A percentile compares a stretch with the other conserved stretches of the same genome.
These are phyloP conservation scores for Conus ventricosus DNA, from an alignment of 1,140 invertebrate genomes.

Conservation along the genomic window DNA sequence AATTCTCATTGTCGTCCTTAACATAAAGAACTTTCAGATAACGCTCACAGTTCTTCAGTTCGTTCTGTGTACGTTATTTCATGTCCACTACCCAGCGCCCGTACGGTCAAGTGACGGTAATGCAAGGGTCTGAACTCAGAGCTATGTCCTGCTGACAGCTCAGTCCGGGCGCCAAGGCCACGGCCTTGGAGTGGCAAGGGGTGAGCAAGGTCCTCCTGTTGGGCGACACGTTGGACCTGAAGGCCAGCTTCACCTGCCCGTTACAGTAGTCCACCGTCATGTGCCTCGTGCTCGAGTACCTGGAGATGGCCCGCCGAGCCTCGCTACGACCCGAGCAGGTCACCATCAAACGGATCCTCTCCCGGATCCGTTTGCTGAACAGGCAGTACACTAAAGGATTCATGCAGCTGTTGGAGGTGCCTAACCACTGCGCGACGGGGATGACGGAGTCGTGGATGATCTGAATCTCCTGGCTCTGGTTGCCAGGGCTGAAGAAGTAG, in stretches of 20 bases:
- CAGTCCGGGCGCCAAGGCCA: neutral
- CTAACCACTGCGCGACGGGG: conserved; percentile 96
- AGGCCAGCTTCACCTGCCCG: conserved; percentile 47
- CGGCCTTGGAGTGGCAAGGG: neutral
- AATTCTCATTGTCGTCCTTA: too few species aligned
- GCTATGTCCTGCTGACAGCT: too few species aligned
- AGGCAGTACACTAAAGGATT: conserved; percentile 98
- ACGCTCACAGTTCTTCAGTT: too few species aligned
- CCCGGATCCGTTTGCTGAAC: conserved; percentile 96
- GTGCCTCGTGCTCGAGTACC: conserved; percentile 50
- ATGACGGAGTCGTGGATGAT: conserved; percentile 86
- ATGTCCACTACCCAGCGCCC: neutral
- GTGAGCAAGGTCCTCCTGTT: conserved; percentile 6
- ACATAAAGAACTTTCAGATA: too few species aligned
- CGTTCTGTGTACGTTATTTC: too few species aligned
- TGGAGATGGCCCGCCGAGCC: conserved; percentile 30
- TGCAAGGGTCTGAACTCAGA: neutral
- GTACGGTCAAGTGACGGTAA: neutral
- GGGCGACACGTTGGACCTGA: conserved; percentile 26
- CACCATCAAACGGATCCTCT: conserved; percentile 81
- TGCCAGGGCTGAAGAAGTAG: conserved; percentile 43
- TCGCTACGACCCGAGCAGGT: conserved; percentile 42
- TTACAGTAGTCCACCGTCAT: conserved; percentile 55
- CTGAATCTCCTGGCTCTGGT: conserved; percentile 72
- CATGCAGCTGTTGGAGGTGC: conserved; percentile 96